phyloP scores from a whole-genome alignment of 2,113 vertebrate genomes.

The Amblyopsis rosae region DNA sequence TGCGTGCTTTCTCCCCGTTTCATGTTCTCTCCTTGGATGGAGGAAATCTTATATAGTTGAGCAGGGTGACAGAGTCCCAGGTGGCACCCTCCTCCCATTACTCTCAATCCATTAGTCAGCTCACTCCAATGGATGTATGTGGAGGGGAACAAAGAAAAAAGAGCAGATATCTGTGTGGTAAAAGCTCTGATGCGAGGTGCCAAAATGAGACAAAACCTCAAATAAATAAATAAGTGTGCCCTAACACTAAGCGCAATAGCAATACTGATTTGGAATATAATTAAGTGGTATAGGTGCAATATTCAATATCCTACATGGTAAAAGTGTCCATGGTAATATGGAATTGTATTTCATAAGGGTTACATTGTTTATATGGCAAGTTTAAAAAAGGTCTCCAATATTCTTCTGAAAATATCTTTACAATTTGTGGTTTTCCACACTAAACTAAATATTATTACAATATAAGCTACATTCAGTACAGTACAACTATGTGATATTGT shows the following conservation, averaged over 20 bases:
- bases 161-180: conserved; percentile 25
- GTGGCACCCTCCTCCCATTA: conserved; percentile 57
- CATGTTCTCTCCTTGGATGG: conserved; percentile 50
- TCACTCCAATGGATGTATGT: conserved; percentile 43
- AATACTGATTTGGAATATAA: neutral
- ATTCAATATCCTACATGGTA: no score
- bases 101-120: conserved; percentile 77
- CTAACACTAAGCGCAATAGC: neutral
- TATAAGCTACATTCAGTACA: neutral
- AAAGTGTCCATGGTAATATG: no score
- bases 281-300: no score
- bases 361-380: no score
- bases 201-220: conserved; percentile 55
- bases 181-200: conserved; percentile 50
- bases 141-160: neutral
- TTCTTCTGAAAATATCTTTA: no score
- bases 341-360: no score
- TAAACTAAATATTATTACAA: no score
- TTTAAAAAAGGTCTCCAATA: no score
- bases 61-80: conserved; percentile 57
- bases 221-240: conserved; percentile 28
- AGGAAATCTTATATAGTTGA: conserved; percentile 72
- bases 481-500: neutral
- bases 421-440: no score
- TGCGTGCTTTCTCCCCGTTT: conserved; percentile 42